Percentiles rank a stretch among this genome's conserved stretches.
Evolutionary conservation across 2,888 invertebrate species (phyloP).

Genomic region (Eupithecia dodoneata): DNA sequence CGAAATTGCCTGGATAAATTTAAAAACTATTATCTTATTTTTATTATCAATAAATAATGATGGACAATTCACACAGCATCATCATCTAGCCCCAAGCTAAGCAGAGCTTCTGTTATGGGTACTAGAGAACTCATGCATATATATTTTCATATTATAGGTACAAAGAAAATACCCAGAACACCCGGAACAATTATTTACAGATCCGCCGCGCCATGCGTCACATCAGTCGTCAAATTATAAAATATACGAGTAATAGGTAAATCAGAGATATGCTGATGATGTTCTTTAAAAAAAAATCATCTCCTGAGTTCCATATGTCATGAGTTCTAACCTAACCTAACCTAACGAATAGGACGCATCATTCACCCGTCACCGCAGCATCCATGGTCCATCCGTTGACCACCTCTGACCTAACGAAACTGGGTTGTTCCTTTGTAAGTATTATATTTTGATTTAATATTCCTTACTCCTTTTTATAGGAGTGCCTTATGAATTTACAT

Average conservation of each 20-base stretch:
- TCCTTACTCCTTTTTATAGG: not conserved
- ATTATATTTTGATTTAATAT: not conserved
- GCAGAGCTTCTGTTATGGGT: no score
- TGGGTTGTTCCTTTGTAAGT: conserved; percentile 26
- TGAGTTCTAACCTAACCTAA: no score
- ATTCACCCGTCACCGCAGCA: not conserved
- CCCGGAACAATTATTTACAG: no score
- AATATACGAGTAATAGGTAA: no score
- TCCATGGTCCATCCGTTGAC: conserved; percentile 63
- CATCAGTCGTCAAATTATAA: no score
- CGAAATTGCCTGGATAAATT: not conserved
- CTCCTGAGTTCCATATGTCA: not conserved
- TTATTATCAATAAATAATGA: not conserved
- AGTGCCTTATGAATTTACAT: not conserved
- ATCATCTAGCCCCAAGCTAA: no score
- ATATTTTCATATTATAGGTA: no score
- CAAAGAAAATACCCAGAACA: no score
- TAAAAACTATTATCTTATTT: not conserved
- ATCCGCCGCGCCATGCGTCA: no score
- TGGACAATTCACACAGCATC: no score
- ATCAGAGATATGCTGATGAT: not conserved
- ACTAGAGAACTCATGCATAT: no score
- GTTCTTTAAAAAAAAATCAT: not conserved
- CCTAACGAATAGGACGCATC: not conserved
- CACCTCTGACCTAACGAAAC: conserved; percentile 78